Evolutionary conservation across 1,140 invertebrate species (phyloP), one percentile per base, ranked within the genome.

Genomic region (Saccostrea echinata): DNA sequence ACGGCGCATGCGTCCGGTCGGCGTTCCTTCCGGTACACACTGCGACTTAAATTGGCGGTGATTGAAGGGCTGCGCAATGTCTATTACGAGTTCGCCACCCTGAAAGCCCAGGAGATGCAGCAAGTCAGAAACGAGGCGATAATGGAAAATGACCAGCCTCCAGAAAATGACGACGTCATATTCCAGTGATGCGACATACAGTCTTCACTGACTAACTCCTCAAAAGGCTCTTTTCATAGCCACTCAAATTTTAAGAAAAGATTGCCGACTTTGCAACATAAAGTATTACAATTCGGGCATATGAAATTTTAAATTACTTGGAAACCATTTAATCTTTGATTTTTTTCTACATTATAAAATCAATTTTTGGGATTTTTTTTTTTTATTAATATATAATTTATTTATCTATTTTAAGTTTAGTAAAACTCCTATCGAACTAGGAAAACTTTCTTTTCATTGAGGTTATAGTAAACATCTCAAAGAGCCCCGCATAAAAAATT

Each of bases 31-130:
- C 35, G 90, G 64, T 91, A 91, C 80, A 80, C 87, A 55, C 61
- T 90, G 12, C 81, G 90, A 13, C 80, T 91, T 16, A 57, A 87
- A 21, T 76, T 91, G 43, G 90, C 90, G 24, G 87, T 90, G 18
- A 87, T 91, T 0, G 89, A 91, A 30, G 90, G 88, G 4, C 52
- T 91, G 4, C 84, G 90, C n/a, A 90, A 90, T 71, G 87, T 90
- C 85, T 91, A 91, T 43, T 90, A 90, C 53, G 89, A 90, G 53
- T 91, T 90, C 68, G 90, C 90, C 33, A 87, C 88, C 27, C 87
- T 86, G 53, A 88, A 90, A 64, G 86, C 80, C 80, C 30, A 43
- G 11, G 27, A 76, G 68, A 35, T 76, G 30, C 68, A 30, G 30
- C 68, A 76, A 76, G 68, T 16, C 68, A 76, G 68, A 13, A 24